phyloP scores from a whole-genome alignment of 2,113 vertebrate genomes.

The Tiliqua scincoides region DNA sequence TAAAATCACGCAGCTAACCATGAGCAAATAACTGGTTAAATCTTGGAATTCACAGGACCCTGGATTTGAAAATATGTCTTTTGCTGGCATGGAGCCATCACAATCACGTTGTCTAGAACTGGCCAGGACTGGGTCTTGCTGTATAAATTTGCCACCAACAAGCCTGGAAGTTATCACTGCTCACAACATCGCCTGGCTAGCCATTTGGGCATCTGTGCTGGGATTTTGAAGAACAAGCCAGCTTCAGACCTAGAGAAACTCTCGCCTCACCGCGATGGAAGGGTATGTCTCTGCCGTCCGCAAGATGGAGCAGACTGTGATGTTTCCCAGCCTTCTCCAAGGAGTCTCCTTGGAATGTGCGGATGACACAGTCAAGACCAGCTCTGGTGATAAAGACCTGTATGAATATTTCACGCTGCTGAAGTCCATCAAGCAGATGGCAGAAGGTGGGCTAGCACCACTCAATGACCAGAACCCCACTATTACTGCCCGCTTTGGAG shows the following conservation, averaged over 20 bases:
- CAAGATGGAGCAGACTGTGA: constrained; percentile 90
- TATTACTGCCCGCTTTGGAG: constrained; percentile 43
- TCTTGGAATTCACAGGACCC: background rate
- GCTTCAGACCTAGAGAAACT: constrained; percentile 48
- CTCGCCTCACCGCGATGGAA: constrained; percentile 74
- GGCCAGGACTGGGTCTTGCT: background rate
- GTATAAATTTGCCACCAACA: background rate
- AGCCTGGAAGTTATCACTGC: background rate
- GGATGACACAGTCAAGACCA: accelerated
- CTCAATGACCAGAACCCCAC: constrained; percentile 63
- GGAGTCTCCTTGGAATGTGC: constrained; percentile 73
- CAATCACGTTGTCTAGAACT: background rate
- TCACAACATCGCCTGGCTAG: background rate
- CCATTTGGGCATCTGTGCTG: background rate
- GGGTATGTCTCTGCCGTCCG: constrained; percentile 78
- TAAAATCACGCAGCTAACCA: background rate
- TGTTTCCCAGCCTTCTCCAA: constrained; percentile 89
- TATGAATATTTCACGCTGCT: constrained; percentile 83
- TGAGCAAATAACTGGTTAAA: constrained; percentile 37
- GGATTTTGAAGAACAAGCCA: constrained; percentile 51
- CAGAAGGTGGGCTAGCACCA: constrained; percentile 75
- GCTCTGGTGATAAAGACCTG: constrained; percentile 66
- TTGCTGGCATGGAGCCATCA: background rate
- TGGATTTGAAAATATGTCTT: constrained; percentile 26
- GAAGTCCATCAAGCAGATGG: constrained; percentile 77